These are phyloP conservation scores for Cephus pygmeus DNA, from an alignment of 2,888 invertebrate genomes.

Conservation along the genomic window DNA sequence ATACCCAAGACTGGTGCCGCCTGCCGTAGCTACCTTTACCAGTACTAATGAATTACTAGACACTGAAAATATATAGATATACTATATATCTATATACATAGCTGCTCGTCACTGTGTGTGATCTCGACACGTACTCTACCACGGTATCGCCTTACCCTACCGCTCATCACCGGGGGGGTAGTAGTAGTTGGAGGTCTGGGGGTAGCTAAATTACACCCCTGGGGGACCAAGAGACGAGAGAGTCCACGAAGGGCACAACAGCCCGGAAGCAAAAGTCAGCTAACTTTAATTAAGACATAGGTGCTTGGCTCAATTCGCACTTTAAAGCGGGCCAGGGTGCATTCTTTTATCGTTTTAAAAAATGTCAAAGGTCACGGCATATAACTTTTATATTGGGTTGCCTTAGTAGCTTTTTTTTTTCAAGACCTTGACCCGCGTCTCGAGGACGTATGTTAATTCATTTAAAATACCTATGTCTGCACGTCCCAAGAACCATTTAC, in stretches of 20 bases:
- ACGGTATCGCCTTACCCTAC: not conserved
- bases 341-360: not conserved
- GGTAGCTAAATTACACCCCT: slow-evolving; percentile 52
- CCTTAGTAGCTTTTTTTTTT: not conserved
- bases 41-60: not conserved
- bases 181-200: slow-evolving; percentile 16
- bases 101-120: not conserved
- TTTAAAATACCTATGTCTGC: not conserved
- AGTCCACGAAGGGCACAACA: slow-evolving; percentile 38
- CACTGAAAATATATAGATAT: not conserved
- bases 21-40: not conserved
- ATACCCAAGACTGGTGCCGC: not conserved
- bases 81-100: not conserved
- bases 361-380: not conserved
- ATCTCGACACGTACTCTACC: not conserved
- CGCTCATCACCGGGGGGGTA: slow-evolving; percentile 14
- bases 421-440: not conserved
- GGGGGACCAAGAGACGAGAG: slow-evolving; percentile 46
- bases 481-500: not conserved
- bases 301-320: not conserved
- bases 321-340: not conserved
- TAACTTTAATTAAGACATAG: slow-evolving; percentile 57
- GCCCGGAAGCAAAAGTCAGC: slow-evolving; percentile 46
- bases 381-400: not conserved
- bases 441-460: not conserved